Percentiles rank a stretch among this genome's conserved stretches.
Conservation (phyloP, 2,797 vertebrate genomes). For the Gambusia yucatana region DNA sequence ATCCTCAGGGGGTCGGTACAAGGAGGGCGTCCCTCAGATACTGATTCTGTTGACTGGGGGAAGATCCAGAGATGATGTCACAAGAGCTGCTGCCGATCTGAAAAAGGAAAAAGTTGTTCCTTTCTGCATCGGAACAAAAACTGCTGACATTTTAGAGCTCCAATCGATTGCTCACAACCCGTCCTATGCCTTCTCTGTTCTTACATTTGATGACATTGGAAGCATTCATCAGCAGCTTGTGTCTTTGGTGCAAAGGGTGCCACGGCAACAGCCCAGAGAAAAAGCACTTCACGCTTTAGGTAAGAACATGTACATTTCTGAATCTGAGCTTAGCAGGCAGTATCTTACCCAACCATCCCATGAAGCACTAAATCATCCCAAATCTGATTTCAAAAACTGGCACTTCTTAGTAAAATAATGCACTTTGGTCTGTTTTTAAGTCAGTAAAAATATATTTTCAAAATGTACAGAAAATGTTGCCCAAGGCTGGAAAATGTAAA, state of each 20-base stretch:
- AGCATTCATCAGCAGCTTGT: constrained; percentile 73
- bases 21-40: constrained; percentile 78
- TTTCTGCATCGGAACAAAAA: constrained; percentile 74
- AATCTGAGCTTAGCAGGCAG: not conserved
- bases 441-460: not conserved
- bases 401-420: not conserved
- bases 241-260: constrained; percentile 78
- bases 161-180: constrained; percentile 80
- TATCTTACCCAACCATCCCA: not conserved
- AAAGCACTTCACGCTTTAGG: constrained; percentile 59
- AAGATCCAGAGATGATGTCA: constrained; percentile 76
- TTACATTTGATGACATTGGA: constrained; percentile 70
- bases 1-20: constrained; percentile 73
- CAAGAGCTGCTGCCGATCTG: constrained; percentile 57
- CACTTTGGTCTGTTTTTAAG: not conserved
- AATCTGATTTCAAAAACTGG: not conserved
- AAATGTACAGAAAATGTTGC: not conserved
- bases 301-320: constrained; percentile 56
- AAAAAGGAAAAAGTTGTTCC: constrained; percentile 69
- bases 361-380: not conserved
- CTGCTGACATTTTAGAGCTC: constrained; percentile 78
- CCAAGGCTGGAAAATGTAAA: not conserved
- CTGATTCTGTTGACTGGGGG: constrained; percentile 77
- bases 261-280: constrained; percentile 66
- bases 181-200: constrained; percentile 76